These are phyloP conservation scores for Mastomys natalensis DNA, from an alignment of 2,113 vertebrate genomes.

Conservation along the genomic window DNA sequence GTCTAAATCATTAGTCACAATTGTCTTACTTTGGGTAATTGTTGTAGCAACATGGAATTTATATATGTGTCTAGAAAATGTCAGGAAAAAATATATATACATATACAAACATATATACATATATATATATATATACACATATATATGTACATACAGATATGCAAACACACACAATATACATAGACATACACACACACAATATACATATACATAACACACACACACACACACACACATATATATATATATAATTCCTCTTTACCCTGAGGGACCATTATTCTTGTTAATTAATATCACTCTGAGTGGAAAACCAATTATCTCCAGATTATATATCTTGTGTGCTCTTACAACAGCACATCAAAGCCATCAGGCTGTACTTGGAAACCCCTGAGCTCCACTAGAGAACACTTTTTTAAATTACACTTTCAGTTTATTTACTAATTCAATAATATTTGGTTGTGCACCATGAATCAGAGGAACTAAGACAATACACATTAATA, in stretches of 20 bases:
- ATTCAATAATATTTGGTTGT: slow-evolving; percentile 45
- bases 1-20: slow-evolving; percentile 46
- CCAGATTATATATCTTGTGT: slow-evolving; percentile 57
- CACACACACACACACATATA: accelerated
- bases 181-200: no score
- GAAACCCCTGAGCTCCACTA: not conserved
- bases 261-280: slow-evolving; percentile 39
- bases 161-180: no score
- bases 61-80: slow-evolving; percentile 50
- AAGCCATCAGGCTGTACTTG: slow-evolving; percentile 54
- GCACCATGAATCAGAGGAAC: not conserved
- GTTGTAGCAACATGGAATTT: slow-evolving; percentile 46
- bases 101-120: not conserved
- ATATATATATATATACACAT: no score
- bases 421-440: not conserved
- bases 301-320: slow-evolving; percentile 70
- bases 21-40: slow-evolving; percentile 46
- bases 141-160: no score
- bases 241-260: slow-evolving; percentile 27
- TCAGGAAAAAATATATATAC: not conserved
- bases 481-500: slow-evolving; percentile 13
- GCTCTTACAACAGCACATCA: slow-evolving; percentile 19
- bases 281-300: slow-evolving; percentile 68
- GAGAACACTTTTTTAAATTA: not conserved
- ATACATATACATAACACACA: no score